Percentiles rank a stretch among this genome's conserved stretches.
phyloP scores from a whole-genome alignment of 37 sponge, comb jelly and placozoan genomes.

The Eunapius fragilis region DNA sequence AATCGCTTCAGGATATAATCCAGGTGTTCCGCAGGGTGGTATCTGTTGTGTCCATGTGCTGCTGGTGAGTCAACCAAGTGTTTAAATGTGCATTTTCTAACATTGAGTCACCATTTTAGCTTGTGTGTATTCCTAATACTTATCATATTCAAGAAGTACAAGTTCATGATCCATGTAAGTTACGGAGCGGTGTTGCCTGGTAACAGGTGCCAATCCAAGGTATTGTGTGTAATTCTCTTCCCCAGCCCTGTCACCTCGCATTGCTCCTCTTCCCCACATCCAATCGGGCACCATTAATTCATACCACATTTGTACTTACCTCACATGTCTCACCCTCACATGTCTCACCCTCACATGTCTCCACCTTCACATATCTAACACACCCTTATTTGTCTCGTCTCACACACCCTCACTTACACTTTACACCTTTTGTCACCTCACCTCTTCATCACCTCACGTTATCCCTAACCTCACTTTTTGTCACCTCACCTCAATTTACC shows the following conservation, averaged over 20 bases:
- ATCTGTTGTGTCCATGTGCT: constrained; percentile 4
- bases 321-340: too few species aligned
- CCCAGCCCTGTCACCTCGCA: too few species aligned
- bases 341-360: too few species aligned
- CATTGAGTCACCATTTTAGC: neutral
- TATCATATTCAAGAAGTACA: neutral
- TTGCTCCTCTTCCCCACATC: too few species aligned
- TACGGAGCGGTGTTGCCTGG: too few species aligned
- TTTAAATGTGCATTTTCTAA: neutral
- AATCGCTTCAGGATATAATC: neutral
- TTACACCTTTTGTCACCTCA: neutral
- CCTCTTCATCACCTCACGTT: neutral
- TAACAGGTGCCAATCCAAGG: too few species aligned
- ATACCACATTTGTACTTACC: too few species aligned
- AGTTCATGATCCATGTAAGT: neutral
- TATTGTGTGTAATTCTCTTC: too few species aligned
- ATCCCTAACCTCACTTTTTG: neutral
- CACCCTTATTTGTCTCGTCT: too few species aligned
- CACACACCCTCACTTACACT: too few species aligned
- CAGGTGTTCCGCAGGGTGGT: constrained; percentile 1
- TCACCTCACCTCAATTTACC: neutral
- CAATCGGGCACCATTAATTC: too few species aligned
- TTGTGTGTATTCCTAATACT: neutral
- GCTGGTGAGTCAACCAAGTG: neutral
- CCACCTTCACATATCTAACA: too few species aligned